These are phyloP conservation scores for Rhinogobius similis DNA, from an alignment of 2,113 vertebrate genomes.

Conservation along the genomic window DNA sequence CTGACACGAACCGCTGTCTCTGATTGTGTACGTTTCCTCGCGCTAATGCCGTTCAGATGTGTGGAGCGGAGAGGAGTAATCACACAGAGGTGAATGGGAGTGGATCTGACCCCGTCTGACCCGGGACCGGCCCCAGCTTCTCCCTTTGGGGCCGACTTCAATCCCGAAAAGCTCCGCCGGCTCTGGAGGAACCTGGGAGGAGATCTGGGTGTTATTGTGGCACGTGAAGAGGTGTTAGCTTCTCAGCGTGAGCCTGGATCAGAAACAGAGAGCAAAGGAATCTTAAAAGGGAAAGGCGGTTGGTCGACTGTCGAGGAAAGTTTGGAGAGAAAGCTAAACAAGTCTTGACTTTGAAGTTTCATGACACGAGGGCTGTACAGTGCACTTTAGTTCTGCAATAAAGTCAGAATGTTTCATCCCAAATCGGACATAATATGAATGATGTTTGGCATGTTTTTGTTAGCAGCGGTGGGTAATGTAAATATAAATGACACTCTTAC, in stretches of 20 bases:
- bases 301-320: too few relatives aligned
- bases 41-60: conserved; percentile 76
- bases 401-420: neutral
- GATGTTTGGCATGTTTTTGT: neutral
- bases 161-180: conserved; percentile 34
- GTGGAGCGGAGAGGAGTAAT: conserved; percentile 46
- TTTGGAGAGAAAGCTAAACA: neutral
- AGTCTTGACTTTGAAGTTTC: neutral
- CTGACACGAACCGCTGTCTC: conserved; percentile 61
- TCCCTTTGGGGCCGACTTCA: conserved; percentile 51
- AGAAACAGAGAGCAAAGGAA: neutral
- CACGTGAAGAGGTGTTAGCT: conserved; percentile 26
- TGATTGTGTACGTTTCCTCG: conserved; percentile 26
- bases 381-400: neutral
- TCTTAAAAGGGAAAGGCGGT: neutral
- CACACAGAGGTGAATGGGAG: conserved; percentile 31
- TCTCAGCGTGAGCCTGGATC: conserved; percentile 17
- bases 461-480: neutral
- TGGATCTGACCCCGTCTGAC: conserved; percentile 51
- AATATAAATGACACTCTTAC: too few relatives aligned
- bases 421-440: neutral
- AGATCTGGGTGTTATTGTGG: conserved; percentile 50
- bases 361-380: neutral
- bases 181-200: conserved; percentile 20
- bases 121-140: conserved; percentile 30